These are phyloP conservation scores for Empis stercorea DNA, from an alignment of 2,888 invertebrate species.

Conservation along the genomic window DNA sequence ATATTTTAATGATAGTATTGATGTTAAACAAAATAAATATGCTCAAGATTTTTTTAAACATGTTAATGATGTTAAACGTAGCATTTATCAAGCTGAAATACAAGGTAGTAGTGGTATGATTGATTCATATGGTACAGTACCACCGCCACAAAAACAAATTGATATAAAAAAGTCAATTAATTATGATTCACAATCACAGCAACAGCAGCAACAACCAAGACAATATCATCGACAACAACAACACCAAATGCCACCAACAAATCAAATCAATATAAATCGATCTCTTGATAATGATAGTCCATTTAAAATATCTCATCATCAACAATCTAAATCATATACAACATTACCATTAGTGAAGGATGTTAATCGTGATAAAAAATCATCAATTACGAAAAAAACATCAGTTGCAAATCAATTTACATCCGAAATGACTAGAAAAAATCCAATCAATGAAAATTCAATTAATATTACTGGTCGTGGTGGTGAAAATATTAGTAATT, in stretches of 20 bases:
- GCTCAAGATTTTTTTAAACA: slow-evolving; percentile 37
- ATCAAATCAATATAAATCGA: neutral
- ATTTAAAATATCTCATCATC: slow-evolving; percentile 7
- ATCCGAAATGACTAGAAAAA: too few relatives aligned
- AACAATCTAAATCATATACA: slow-evolving; percentile 16
- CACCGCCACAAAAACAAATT: slow-evolving; percentile 8
- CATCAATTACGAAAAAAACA: neutral
- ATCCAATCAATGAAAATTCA: too few relatives aligned
- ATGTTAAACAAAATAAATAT: slow-evolving; percentile 33
- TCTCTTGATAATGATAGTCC: slow-evolving; percentile 3
- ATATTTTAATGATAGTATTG: slow-evolving; percentile 18
- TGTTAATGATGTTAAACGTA: slow-evolving; percentile 35
- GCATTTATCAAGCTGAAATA: slow-evolving; percentile 33
- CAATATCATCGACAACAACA: slow-evolving; percentile 7
- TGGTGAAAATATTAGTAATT: too few relatives aligned
- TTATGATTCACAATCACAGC: neutral
- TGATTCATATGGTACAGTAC: slow-evolving; percentile 8
- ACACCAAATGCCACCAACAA: neutral
- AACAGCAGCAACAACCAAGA: slow-evolving; percentile 8
- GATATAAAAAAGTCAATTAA: slow-evolving; percentile 10
- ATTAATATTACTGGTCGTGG: too few relatives aligned
- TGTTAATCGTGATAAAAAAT: too few relatives aligned
- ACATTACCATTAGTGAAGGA: slow-evolving; percentile 29
- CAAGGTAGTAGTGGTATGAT: slow-evolving; percentile 20
- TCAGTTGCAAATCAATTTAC: neutral